Evolutionary conservation across 2,797 vertebrate species (phyloP), one percentile per base, ranked within the genome.

Genomic region (Chromobotia macracanthus): DNA sequence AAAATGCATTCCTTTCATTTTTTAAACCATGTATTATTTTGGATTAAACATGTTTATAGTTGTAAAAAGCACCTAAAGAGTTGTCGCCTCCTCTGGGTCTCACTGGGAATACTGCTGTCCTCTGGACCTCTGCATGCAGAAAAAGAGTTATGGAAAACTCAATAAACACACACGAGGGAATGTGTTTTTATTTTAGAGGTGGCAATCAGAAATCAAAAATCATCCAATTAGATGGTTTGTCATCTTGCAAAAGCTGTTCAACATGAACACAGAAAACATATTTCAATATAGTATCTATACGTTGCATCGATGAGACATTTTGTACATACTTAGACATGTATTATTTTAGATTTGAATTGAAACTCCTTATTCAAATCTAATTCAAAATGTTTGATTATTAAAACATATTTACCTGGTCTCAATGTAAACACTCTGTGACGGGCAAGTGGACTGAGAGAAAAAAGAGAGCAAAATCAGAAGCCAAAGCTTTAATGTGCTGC

Each of bases 41-140:
- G 41, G 11, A 44, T 10, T 44, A 1, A 44, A 44, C 10, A 44
- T 11, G 8, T 44, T 44, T 2, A 44, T 10, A 44, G 8, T 10
- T 44, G 9, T 2, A 44, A 44, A 9, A 44, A 44, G 41, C 38
- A 98, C 97, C 96, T 96, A 93, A 97, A 99, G 77, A 97, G 94
- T 87, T 96, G 96, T 90, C 97, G 94, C 91, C 89, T 98, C 94
- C 92, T 96, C 91, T 96, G 95, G 80, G 94, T 96, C 85, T 97
- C 96, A 88, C 90, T 96, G 90, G 94, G 92, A 89, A 95, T 91
- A 89, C 91, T 95, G 90, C 87, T 92, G 87, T 97, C 96, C 87
- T 97, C 96, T 77, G 86, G 85, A 86, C 89, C 88, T 86, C 93
- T 94, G 82, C 19, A 83, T 60, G 61, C 28, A 81, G 35, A 86